A percentile compares a stretch with the other conserved stretches of the same genome.
These are phyloP conservation scores for Buphagus erythrorhynchus DNA, from an alignment of 2,797 vertebrate species.

Conservation along the genomic window DNA sequence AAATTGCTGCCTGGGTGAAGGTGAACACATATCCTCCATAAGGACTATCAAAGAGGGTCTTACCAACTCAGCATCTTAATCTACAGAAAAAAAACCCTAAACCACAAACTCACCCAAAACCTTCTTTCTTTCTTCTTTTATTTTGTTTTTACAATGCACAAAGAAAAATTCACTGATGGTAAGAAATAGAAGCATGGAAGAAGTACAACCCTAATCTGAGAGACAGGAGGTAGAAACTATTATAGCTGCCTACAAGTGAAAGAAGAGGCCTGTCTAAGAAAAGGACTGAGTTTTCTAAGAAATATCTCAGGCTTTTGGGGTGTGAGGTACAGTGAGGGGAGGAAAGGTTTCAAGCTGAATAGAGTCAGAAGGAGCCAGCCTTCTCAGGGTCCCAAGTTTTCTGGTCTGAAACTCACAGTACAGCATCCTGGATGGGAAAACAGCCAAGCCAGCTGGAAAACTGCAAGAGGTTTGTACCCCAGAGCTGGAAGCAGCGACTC, in stretches of 20 bases:
- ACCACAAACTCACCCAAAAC: not conserved
- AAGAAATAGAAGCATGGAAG: not conserved
- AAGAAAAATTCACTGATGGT: not conserved
- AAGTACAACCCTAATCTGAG: not conserved
- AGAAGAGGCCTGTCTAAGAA: not conserved
- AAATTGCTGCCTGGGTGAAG: not conserved
- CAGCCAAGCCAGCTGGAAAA: not conserved
- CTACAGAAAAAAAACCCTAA: not conserved
- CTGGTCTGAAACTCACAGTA: not conserved
- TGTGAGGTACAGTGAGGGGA: not conserved
- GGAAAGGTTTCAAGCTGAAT: not conserved
- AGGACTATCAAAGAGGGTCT: not conserved
- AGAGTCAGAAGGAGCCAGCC: not conserved
- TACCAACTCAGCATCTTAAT: not conserved
- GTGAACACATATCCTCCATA: not conserved
- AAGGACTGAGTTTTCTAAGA: not conserved
- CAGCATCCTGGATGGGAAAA: not conserved
- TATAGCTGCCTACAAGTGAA: not conserved
- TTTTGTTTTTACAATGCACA: not conserved
- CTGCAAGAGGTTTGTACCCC: not conserved
- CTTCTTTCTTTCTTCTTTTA: not conserved
- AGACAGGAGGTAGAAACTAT: not conserved
- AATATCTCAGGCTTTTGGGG: not conserved
- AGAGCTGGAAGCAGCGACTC: not conserved
- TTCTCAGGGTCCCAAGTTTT: not conserved